Conservation (phyloP, 2,797 vertebrate species). For the Sarcoramphus papa region DNA sequence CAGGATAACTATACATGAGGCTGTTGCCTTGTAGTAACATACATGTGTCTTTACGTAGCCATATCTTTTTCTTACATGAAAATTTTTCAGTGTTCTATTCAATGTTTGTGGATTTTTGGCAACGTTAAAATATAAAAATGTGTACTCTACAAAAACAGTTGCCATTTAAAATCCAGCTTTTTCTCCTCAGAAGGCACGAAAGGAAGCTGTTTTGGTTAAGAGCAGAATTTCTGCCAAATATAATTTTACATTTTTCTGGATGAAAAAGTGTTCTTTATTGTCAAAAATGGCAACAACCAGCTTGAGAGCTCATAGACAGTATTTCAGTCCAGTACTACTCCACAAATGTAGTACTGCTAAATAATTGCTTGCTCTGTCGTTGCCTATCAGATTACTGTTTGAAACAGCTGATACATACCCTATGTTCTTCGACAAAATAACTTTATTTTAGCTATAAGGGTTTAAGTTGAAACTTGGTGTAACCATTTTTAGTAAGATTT, state of each 20-base stretch:
- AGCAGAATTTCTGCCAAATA: not conserved
- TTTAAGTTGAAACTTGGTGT: not conserved
- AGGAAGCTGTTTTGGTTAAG: not conserved
- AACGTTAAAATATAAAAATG: not conserved
- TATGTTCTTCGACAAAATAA: not conserved
- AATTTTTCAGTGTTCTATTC: not conserved
- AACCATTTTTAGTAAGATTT: not conserved
- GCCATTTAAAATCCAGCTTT: not conserved
- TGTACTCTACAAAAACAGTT: not conserved
- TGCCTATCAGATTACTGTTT: not conserved
- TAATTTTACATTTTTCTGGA: not conserved
- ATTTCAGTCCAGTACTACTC: not conserved
- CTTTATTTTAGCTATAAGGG: not conserved
- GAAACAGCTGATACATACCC: not conserved
- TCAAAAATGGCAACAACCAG: not conserved
- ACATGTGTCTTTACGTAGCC: not conserved
- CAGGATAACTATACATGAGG: rapidly evolving
- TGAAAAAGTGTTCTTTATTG: not conserved
- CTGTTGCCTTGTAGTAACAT: not conserved
- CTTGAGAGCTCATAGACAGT: not conserved
- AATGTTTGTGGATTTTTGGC: not conserved
- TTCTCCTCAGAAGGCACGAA: not conserved
- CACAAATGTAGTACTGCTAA: not conserved
- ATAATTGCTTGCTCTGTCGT: not conserved
- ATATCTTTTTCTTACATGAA: not conserved